phyloP scores from a whole-genome alignment of 2,113 vertebrate species.

The Benitochromis conjunctus region DNA sequence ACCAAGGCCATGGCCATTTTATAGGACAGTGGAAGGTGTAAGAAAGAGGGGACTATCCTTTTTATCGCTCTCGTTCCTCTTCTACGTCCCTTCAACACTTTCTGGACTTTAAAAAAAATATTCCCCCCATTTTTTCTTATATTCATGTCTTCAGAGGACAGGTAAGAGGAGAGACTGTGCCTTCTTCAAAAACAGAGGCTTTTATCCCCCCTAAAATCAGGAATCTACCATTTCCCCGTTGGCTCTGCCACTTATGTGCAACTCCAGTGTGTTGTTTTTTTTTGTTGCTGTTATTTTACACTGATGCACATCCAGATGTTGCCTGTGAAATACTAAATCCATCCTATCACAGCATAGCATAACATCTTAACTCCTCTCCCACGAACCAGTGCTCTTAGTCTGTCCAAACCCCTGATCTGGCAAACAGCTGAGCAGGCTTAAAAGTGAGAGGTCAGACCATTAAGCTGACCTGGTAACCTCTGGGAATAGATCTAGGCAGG shows the following conservation, averaged over 20 bases:
- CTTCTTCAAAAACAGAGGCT: not conserved
- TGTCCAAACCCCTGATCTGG: not conserved
- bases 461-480: slow-evolving; percentile 30
- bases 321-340: not conserved
- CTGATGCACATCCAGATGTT: slow-evolving; percentile 19
- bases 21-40: slow-evolving; percentile 19
- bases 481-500: slow-evolving; percentile 35
- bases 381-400: not conserved
- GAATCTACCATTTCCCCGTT: not conserved
- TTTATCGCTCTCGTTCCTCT: slow-evolving; percentile 4
- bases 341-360: not conserved
- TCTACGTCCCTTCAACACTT: not conserved
- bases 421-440: slow-evolving; percentile 50
- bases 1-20: slow-evolving; percentile 64
- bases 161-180: slow-evolving; percentile 27
- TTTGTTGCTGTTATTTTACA: not conserved
- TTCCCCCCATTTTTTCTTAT: not conserved
- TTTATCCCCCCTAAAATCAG: not conserved
- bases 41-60: slow-evolving; percentile 33
- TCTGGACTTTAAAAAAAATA: not conserved
- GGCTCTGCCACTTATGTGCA: not conserved
- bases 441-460: slow-evolving; percentile 17
- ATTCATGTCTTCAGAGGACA: slow-evolving; percentile 23
- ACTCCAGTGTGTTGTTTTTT: not conserved
- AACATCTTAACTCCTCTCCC: not conserved